A percentile compares a stretch with the other conserved stretches of the same genome.
Conservation (phyloP, 1,140 invertebrate species). For the Aphelenchoides fujianensis region DNA sequence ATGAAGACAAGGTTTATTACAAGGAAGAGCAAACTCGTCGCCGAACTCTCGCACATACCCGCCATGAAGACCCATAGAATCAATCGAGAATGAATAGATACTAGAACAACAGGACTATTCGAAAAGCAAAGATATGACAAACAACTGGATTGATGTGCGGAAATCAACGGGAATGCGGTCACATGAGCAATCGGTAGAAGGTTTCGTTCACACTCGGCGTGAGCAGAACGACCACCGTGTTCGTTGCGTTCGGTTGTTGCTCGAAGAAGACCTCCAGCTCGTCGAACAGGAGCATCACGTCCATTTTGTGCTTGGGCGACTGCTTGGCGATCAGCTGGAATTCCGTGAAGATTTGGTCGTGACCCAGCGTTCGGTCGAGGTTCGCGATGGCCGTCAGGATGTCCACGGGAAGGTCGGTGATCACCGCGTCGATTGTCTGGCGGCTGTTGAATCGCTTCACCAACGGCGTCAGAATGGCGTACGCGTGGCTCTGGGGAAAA, state of each 20-base stretch:
- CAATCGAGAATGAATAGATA: not conserved
- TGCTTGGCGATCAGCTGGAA: not conserved
- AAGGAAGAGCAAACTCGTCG: not conserved
- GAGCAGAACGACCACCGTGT: not conserved
- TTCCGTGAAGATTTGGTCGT: not conserved
- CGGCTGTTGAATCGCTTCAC: not conserved
- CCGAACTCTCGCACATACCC: not conserved
- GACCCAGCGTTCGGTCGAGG: not conserved
- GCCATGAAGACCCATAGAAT: no score
- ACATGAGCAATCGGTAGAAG: constrained; percentile 11
- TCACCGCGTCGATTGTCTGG: not conserved
- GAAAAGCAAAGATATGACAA: not conserved
- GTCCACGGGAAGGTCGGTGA: constrained; percentile 13
- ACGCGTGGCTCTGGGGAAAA: constrained; percentile 1
- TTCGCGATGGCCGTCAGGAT: not conserved
- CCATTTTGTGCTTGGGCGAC: not conserved
- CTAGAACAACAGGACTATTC: not conserved
- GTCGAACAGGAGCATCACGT: not conserved
- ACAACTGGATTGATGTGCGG: constrained; percentile 6
- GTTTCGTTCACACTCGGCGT: not conserved
- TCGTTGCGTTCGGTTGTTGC: not conserved
- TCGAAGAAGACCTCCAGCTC: not conserved
- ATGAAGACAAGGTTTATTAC: no score
- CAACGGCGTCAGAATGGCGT: not conserved
- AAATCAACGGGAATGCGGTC: not conserved